These are phyloP conservation scores for Myotis daubentonii DNA, from an alignment of 2,797 vertebrate species.

Conservation along the genomic window DNA sequence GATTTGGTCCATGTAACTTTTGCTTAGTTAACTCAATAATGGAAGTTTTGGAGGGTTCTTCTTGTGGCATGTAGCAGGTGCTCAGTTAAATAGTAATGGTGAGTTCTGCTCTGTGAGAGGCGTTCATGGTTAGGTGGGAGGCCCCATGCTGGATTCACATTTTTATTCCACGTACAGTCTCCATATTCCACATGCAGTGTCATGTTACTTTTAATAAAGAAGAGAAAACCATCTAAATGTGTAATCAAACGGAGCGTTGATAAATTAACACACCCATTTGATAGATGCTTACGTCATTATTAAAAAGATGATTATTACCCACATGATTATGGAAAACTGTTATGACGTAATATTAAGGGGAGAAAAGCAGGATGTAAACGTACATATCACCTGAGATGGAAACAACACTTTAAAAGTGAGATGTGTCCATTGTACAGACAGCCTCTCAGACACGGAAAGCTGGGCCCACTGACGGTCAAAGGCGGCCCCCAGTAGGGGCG, in stretches of 20 bases:
- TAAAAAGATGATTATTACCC: conserved; percentile 22
- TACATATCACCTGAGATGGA: neutral
- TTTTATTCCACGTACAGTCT: neutral
- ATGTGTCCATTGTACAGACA: neutral
- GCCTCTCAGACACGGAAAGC: neutral
- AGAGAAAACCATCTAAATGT: neutral
- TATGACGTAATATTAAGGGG: neutral
- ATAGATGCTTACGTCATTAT: neutral
- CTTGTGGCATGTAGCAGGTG: neutral
- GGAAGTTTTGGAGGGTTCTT: neutral
- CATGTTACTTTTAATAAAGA: conserved; percentile 35
- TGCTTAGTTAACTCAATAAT: neutral
- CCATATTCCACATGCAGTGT: neutral
- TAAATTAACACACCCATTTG: neutral
- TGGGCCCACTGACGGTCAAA: neutral
- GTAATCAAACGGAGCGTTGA: neutral
- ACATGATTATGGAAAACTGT: neutral
- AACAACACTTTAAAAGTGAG: neutral
- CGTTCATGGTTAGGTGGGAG: neutral
- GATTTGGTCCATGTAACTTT: neutral
- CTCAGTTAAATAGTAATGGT: neutral
- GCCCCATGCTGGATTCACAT: neutral
- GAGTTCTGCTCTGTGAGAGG: neutral
- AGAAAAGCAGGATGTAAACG: neutral
- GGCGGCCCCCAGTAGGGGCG: too few species aligned